Base-by-base conservation (phyloP, 2,888 invertebrate genomes). In the Athalia rosae region DNA sequence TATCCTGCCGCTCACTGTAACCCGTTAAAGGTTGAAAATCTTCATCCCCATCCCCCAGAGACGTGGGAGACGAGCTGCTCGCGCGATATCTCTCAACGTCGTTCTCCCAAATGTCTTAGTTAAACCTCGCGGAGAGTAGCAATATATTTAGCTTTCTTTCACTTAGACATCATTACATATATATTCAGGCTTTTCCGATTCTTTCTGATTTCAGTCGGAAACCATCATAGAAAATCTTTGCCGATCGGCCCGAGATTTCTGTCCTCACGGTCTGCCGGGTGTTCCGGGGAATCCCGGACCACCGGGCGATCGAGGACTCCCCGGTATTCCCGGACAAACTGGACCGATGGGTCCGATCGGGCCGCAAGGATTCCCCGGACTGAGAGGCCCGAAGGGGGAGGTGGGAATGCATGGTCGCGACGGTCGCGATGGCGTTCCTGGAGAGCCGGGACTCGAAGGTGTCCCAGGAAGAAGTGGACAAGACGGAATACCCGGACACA, bases 361-460 rank as follows among this genome's bases (percentile, higher is more conserved):
- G 0, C 93, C 94, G 79, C 92, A 93, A 3, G 92, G 92, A 53
- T 82, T 86, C 50, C 87, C 87, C 63, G 91, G 91, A 80, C 82
- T 82, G 63, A 81, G 96, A 0, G 92, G 96, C 62, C 77, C 82
- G 0, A 88, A 88, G 7, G 95, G 95, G 0, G 92, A 92, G 50
- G 91, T 93, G 61, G 95, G 95, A 0, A 92, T 93, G 59, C 90
- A 94, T 0, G 96, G 96, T 0, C 89, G 97, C 1, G 97, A 98
- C 85, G 98, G 97, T 0, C 91, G 96, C 76, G 97, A 97, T 83
- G 97, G 97, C 3, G 94, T 97, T 0, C 97, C 97, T 0, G 98
- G 98, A 0, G 97, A 97, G 85, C 97, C 97, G 0, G 97, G 98
- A 0, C 90, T 97, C 53, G 96, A 96, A 84, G 98, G 97, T 0